A percentile compares a stretch with the other conserved stretches of the same genome.
These are phyloP conservation scores for Linyphia triangularis DNA, from an alignment of 2,888 invertebrate genomes.

Conservation along the genomic window DNA sequence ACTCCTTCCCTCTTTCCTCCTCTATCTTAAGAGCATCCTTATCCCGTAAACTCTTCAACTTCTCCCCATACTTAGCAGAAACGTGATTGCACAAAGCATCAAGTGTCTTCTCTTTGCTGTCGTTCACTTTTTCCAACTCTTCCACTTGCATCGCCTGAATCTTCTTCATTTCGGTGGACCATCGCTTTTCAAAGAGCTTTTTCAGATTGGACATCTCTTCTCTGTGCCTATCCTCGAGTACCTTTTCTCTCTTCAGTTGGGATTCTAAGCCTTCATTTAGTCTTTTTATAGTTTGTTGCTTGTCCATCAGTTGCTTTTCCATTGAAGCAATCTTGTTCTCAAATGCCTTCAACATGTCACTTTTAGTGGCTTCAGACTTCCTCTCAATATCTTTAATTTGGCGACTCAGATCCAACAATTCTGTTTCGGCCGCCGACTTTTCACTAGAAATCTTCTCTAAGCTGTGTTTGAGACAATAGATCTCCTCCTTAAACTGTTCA, in stretches of 20 bases:
- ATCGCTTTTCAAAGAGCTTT: conserved; percentile 38
- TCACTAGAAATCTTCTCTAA: conserved; percentile 20
- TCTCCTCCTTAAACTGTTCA: conserved; percentile 38
- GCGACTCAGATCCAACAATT: background rate
- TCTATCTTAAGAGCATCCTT: conserved; percentile 18
- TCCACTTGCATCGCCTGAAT: conserved; percentile 35
- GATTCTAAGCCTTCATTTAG: conserved; percentile 25
- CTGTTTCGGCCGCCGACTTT: background rate
- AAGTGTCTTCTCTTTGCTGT: conserved; percentile 57
- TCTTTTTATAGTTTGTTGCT: conserved; percentile 20
- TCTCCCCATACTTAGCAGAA: conserved; percentile 28
- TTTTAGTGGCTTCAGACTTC: background rate
- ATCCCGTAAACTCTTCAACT: conserved; percentile 25
- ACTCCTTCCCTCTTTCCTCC: conserved; percentile 15
- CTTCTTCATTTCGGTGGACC: conserved; percentile 56
- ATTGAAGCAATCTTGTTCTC: conserved; percentile 7
- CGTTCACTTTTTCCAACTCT: conserved; percentile 52
- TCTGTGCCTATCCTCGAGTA: conserved; percentile 12
- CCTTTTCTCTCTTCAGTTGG: conserved; percentile 26
- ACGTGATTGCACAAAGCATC: conserved; percentile 53
- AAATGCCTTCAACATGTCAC: conserved; percentile 10
- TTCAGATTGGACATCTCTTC: conserved; percentile 43
- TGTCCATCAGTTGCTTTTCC: conserved; percentile 4
- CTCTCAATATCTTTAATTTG: conserved; percentile 23
- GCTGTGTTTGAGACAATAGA: background rate